These are phyloP conservation scores for Beris morrisii DNA, from an alignment of 2,888 invertebrate species.

Conservation along the genomic window DNA sequence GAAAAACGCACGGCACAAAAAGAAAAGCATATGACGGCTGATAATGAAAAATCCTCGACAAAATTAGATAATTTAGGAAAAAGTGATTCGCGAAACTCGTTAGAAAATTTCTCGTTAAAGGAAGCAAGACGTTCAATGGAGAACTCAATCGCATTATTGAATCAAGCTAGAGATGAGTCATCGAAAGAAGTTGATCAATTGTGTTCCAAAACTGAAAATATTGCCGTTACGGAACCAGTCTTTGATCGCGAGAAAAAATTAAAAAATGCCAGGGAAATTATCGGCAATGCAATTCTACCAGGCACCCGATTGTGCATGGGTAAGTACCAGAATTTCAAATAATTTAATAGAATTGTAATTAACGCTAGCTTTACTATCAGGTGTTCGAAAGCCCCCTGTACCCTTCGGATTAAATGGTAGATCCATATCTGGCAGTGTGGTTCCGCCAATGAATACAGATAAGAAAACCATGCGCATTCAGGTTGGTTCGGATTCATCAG, in stretches of 20 bases:
- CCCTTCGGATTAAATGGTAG: slow-evolving; percentile 63
- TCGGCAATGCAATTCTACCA: slow-evolving; percentile 67
- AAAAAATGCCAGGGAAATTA: slow-evolving; percentile 72
- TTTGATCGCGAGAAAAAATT: slow-evolving; percentile 61
- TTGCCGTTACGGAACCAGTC: slow-evolving; percentile 49
- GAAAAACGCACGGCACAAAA: slow-evolving; percentile 15
- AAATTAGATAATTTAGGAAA: slow-evolving; percentile 47
- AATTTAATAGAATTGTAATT: neutral
- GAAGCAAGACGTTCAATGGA: slow-evolving; percentile 63
- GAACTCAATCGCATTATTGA: slow-evolving; percentile 65
- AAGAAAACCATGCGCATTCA: slow-evolving; percentile 44
- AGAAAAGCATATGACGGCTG: slow-evolving; percentile 11
- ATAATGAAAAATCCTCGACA: slow-evolving; percentile 39
- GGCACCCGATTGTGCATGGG: slow-evolving; percentile 46
- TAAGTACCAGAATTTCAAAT: slow-evolving; percentile 29
- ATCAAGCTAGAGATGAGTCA: slow-evolving; percentile 57
- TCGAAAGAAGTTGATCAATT: slow-evolving; percentile 55
- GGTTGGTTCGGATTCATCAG: slow-evolving; percentile 48
- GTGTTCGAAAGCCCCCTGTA: slow-evolving; percentile 66
- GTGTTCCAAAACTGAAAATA: slow-evolving; percentile 54
- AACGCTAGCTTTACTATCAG: slow-evolving; percentile 40
- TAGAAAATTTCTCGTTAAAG: slow-evolving; percentile 60
- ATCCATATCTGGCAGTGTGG: slow-evolving; percentile 63
- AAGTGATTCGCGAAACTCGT: slow-evolving; percentile 62
- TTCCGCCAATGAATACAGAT: slow-evolving; percentile 41